Evolutionary conservation across 2,113 vertebrate genomes (phyloP), one percentile per base, ranked within the genome.

Genomic region (Acinonyx jubatus): DNA sequence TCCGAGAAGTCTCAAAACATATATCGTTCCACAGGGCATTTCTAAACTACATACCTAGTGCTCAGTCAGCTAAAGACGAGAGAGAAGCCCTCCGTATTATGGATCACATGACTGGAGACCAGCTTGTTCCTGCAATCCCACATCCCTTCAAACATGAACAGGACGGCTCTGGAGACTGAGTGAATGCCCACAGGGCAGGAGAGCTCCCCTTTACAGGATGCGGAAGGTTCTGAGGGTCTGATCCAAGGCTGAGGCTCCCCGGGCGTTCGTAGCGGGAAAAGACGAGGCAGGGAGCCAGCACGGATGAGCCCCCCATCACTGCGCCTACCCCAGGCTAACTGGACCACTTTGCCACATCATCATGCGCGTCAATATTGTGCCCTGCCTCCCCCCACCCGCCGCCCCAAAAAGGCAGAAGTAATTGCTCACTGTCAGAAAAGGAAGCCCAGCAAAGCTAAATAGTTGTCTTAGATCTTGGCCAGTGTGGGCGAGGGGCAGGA

Each of bases 131-230:
- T 55, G 31, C 33, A 36, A 27, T 50, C 52, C 80, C 4, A 61
- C 61, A 57, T 57, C 50, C 79, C 33, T 55, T 81, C 33, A n/a
- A 57, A 55, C 16, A 52, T 18, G 1, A n/a, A 23, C 16, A 12
- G 21, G 33, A 36, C 2, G 15, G 61, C 71, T 45, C 57, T 48
- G 95, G 36, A 36, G 57, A 38, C 85, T 3, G 36, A 23, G 33
- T 13, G 38, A 88, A 41, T 1, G 15, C 18, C 82, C 27, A 1
- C 0, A 18, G n/a, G 45, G 27, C 38, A 16, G 19, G 11, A 14
- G 1, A 5, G 13, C 0, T 0, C 29, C 52, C 18, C 19, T 45
- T n/a, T 18, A 5, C 23, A 66, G 8, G 5, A 2, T 21, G 11
- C 27, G n/a, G 29, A 33, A 25, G 18, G n/a, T 48, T 52, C 33